Evolutionary conservation across 2,888 invertebrate species (phyloP).

Genomic region (Microdon myrmicae): DNA sequence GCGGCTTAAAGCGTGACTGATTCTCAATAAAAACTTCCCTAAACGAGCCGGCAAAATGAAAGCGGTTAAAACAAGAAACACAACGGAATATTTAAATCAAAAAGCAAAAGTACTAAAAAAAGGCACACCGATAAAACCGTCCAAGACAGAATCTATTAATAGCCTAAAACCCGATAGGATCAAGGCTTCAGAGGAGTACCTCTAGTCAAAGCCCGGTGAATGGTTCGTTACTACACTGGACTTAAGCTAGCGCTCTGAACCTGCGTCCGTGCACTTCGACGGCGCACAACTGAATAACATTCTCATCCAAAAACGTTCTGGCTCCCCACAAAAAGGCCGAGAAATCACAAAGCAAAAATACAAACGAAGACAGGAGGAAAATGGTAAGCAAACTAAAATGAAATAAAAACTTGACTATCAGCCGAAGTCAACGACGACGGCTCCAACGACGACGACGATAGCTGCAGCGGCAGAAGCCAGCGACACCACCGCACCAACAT

Average conservation of each 20-base stretch:
- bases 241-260: conserved; percentile 13
- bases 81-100: conserved; percentile 11
- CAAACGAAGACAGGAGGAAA: conserved; percentile 25
- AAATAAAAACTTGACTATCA: conserved; percentile 39
- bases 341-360: conserved; percentile 35
- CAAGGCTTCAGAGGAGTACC: conserved; percentile 25
- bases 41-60: too few species aligned
- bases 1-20: conserved; percentile 16
- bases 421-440: conserved; percentile 24
- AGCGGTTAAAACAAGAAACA: conserved; percentile 13
- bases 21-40: conserved; percentile 4
- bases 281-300: conserved; percentile 67
- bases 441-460: conserved; percentile 12
- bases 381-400: conserved; percentile 36
- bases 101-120: conserved; percentile 1
- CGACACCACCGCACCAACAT: conserved; percentile 40
- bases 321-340: conserved; percentile 38
- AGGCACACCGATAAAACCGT: neutral
- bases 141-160: conserved; percentile 34
- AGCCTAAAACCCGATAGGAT: conserved; percentile 35
- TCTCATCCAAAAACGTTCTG: conserved; percentile 40
- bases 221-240: conserved; percentile 25
- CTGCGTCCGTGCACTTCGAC: conserved; percentile 66
- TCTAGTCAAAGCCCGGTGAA: conserved; percentile 10
- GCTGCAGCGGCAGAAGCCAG: conserved; percentile 9